A percentile compares a stretch with the other conserved stretches of the same genome.
Conservation (phyloP, 2,113 vertebrate genomes). For the Delphinus delphis region DNA sequence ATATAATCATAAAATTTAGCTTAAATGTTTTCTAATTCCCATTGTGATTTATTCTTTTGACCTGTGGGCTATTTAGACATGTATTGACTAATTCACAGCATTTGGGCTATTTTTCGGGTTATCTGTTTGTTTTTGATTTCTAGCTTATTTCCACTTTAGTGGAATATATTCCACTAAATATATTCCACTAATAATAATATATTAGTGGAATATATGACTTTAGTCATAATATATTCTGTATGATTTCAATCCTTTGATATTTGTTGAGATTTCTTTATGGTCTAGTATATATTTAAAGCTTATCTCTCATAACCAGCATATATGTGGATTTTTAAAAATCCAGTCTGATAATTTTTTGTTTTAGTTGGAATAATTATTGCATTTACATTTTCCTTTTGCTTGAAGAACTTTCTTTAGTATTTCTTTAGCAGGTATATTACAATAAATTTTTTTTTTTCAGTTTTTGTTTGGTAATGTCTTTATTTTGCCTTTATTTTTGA, state of each 20-base stretch:
- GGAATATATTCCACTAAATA: too few relatives aligned
- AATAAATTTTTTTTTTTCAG: neutral
- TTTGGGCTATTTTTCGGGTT: neutral
- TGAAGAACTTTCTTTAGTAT: neutral
- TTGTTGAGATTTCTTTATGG: neutral
- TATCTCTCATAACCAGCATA: neutral
- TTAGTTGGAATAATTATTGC: neutral
- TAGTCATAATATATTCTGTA: neutral
- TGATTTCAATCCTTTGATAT: neutral
- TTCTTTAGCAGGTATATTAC: neutral
- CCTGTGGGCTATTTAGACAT: neutral
- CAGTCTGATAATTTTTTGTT: neutral
- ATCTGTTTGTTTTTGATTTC: neutral
- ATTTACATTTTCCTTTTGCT: slow-evolving; percentile 30
- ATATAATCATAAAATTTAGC: neutral
- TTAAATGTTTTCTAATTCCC: slow-evolving; percentile 2
- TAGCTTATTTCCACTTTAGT: neutral
- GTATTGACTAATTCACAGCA: neutral
- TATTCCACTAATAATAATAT: too few relatives aligned
- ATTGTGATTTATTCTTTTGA: slow-evolving; percentile 22
- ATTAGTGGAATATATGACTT: too few relatives aligned
- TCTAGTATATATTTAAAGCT: neutral
- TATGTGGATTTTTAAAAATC: slow-evolving; percentile 23
- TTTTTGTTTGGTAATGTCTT: slow-evolving; percentile 23
- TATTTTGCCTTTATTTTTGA: neutral